Conservation (phyloP, 2,888 invertebrate genomes). For the Macrophya alboannulata region DNA sequence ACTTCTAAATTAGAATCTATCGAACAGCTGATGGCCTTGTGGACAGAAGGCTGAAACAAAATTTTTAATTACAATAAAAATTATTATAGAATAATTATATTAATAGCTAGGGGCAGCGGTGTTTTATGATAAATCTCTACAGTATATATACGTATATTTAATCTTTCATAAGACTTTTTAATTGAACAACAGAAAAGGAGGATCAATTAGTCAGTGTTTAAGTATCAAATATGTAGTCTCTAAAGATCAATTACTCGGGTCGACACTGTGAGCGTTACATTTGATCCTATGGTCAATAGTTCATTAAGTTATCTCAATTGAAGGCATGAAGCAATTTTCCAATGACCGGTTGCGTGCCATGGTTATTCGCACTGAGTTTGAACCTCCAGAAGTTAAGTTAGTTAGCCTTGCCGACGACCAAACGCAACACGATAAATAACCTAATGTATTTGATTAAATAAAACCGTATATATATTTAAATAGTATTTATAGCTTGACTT, state of each 20-base stretch:
- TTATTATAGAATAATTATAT: neutral
- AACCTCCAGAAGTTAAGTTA: neutral
- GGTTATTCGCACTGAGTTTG: neutral
- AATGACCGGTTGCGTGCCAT: constrained; percentile 61
- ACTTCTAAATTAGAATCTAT: neutral
- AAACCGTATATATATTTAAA: neutral
- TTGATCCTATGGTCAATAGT: constrained; percentile 54
- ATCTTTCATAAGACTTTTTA: constrained; percentile 51
- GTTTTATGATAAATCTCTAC: too few relatives aligned
- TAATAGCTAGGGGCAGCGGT: neutral
- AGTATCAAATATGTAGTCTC: constrained; percentile 18
- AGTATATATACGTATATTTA: neutral
- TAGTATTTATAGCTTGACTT: neutral
- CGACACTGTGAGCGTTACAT: constrained; percentile 51
- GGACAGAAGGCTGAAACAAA: constrained; percentile 71
- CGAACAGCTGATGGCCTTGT: constrained; percentile 68
- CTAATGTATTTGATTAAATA: neutral
- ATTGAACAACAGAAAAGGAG: constrained; percentile 61
- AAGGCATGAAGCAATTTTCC: constrained; percentile 70
- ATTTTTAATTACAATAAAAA: neutral
- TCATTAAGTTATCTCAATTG: constrained; percentile 74
- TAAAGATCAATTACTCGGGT: constrained; percentile 45
- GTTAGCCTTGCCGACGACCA: constrained; percentile 1
- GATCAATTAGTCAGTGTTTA: constrained; percentile 12
- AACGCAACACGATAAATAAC: neutral